Evolutionary conservation across 1,140 invertebrate genomes (phyloP).

Genomic region (Sarcophaga peregrina): DNA sequence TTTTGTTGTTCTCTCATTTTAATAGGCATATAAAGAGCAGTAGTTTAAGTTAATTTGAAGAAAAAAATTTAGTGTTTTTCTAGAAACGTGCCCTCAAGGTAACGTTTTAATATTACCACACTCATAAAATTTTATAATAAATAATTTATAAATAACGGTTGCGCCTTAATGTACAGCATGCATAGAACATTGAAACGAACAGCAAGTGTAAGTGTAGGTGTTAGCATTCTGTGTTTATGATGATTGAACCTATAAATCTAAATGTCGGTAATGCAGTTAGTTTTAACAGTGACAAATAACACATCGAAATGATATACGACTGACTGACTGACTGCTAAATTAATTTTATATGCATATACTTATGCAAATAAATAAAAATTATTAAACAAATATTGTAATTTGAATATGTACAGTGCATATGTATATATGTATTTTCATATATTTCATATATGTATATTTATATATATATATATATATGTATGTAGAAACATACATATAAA

Average conservation of each 20-base stretch:
- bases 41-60: too few relatives aligned
- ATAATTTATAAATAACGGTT: not conserved
- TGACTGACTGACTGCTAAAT: not conserved
- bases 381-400: not conserved
- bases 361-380: not conserved
- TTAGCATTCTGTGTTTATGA: not conserved
- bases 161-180: not conserved
- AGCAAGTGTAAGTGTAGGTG: not conserved
- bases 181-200: not conserved
- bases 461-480: not conserved
- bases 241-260: not conserved
- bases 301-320: conserved; percentile 5
- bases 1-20: not conserved
- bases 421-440: not conserved
- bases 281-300: conserved; percentile 17
- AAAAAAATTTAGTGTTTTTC: too few relatives aligned
- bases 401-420: not conserved
- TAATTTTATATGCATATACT: not conserved
- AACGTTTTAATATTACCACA: too few relatives aligned
- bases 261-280: conserved; percentile 19
- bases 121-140: too few relatives aligned
- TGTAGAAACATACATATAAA: not conserved
- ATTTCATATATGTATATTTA: not conserved
- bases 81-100: too few relatives aligned
- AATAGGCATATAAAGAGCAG: not conserved